Evolutionary conservation across 2,113 vertebrate genomes (phyloP), one percentile per base, ranked within the genome.

Genomic region (Callospermophilus lateralis): DNA sequence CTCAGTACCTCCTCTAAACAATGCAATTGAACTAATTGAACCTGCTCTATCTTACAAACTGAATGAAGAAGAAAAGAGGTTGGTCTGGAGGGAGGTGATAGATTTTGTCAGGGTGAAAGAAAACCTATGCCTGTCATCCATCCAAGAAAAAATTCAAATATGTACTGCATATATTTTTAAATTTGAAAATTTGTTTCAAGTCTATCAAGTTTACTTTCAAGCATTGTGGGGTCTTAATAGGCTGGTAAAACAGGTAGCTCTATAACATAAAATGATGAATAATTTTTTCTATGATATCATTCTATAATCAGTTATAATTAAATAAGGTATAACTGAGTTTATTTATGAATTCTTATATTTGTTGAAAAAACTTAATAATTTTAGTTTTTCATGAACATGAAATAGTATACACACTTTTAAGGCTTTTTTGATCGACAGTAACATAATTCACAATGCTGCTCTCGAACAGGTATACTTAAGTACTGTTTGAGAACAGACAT

Each of bases 391-490:
- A 96, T 98, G 97, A 95, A 93, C 97, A 67, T 98, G 98, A 96
- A 98, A 97, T 19, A 98, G 98, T 96, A 98, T 97, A 98, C 91
- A 86, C 89, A 92, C 55, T 98, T 97, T 95, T 98, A 97, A 97
- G 98, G 96, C 94, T 98, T 98, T 98, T 98, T 98, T 98, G 96
- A 97, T 63, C 98, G 93, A 98, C 98, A 99, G 97, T 22, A 70
- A 97, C 96, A 94, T 96, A 98, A 98, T 96, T 98, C 98, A 98
- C 96, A 98, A 98, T 97, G 98, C 98, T 95, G 96, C 98, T 97
- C 98, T 98, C 98, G 97, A 99, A 98, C 97, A 98, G 98, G 98
- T 98, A 98, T 98, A 98, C 89, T 97, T 92, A 84, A 96, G 95
- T 97, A 96, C 96, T 96, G 72, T 90, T 79, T 89, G 61, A 30